Percentiles rank a stretch among this genome's conserved stretches.
Conservation (phyloP, 2,888 invertebrate genomes). For the Anticlea derivata region DNA sequence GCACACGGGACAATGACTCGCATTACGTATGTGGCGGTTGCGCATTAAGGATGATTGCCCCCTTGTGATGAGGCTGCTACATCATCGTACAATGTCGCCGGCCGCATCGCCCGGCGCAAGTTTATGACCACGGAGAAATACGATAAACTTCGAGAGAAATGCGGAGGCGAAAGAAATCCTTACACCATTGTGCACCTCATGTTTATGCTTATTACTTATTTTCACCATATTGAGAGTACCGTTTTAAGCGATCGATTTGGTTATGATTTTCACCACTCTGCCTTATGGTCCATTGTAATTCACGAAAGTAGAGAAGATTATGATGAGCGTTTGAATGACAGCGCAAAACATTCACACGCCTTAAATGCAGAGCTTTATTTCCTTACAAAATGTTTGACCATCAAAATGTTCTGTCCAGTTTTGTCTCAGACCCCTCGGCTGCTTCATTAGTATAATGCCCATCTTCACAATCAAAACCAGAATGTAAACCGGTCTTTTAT, state of each 20-base stretch:
- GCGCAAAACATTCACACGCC: slow-evolving; percentile 42
- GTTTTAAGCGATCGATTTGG: slow-evolving; percentile 62
- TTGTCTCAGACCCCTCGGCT: slow-evolving; percentile 45
- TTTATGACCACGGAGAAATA: slow-evolving; percentile 78
- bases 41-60: slow-evolving; percentile 83
- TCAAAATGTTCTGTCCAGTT: slow-evolving; percentile 36
- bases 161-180: slow-evolving; percentile 78
- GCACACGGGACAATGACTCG: slow-evolving; percentile 83
- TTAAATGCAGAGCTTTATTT: slow-evolving; percentile 19
- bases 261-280: slow-evolving; percentile 54
- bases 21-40: slow-evolving; percentile 83
- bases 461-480: slow-evolving; percentile 61
- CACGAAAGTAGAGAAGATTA: slow-evolving; percentile 33
- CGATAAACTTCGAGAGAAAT: slow-evolving; percentile 76
- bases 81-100: slow-evolving; percentile 81
- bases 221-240: slow-evolving; percentile 70
- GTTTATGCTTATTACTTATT: slow-evolving; percentile 81
- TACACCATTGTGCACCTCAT: slow-evolving; percentile 72
- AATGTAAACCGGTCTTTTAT: slow-evolving; percentile 60
- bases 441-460: slow-evolving; percentile 54
- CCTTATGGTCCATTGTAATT: slow-evolving; percentile 47
- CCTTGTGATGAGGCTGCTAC: slow-evolving; percentile 82
- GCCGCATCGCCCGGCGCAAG: slow-evolving; percentile 68
- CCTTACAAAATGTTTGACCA: slow-evolving; percentile 14
- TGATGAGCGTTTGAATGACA: slow-evolving; percentile 17